phyloP scores from a whole-genome alignment of 1,140 invertebrate species.

The Bombus pyrosoma region DNA sequence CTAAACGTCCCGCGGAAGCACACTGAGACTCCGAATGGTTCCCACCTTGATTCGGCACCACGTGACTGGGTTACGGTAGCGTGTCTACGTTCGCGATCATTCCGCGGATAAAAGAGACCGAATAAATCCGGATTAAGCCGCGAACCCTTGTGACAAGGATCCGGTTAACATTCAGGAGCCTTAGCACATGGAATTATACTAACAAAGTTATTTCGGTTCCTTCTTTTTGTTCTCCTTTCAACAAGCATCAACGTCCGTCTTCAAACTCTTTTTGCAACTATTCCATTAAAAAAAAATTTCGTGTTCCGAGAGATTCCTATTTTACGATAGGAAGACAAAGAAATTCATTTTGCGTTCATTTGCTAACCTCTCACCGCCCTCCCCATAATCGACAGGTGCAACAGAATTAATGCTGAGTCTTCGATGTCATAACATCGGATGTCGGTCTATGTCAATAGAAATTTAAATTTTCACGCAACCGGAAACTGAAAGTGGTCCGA shows the following conservation, averaged over 20 bases:
- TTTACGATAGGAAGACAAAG: too few species aligned
- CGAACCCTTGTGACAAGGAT: slow-evolving; percentile 54
- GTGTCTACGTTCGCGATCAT: slow-evolving; percentile 54
- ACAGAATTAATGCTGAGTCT: not conserved
- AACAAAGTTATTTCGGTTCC: not conserved
- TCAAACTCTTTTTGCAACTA: too few species aligned
- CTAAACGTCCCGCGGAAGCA: slow-evolving; percentile 41
- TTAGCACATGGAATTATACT: slow-evolving; percentile 10
- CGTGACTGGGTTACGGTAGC: slow-evolving; percentile 44
- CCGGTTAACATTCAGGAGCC: not conserved
- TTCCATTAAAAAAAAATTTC: not conserved
- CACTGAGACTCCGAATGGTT: not conserved
- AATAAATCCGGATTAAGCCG: slow-evolving; percentile 70
- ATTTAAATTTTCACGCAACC: not conserved
- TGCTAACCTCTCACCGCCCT: too few species aligned
- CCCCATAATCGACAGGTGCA: not conserved
- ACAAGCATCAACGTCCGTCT: not conserved
- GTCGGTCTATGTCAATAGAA: not conserved
- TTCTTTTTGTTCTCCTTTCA: not conserved
- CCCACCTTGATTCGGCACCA: not conserved
- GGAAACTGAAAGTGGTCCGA: not conserved
- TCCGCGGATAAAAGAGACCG: slow-evolving; percentile 64
- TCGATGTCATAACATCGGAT: not conserved
- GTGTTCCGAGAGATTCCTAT: not conserved
- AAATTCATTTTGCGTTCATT: not conserved